phyloP scores from a whole-genome alignment of 2,888 invertebrate genomes.

The Tenthredo notha region DNA sequence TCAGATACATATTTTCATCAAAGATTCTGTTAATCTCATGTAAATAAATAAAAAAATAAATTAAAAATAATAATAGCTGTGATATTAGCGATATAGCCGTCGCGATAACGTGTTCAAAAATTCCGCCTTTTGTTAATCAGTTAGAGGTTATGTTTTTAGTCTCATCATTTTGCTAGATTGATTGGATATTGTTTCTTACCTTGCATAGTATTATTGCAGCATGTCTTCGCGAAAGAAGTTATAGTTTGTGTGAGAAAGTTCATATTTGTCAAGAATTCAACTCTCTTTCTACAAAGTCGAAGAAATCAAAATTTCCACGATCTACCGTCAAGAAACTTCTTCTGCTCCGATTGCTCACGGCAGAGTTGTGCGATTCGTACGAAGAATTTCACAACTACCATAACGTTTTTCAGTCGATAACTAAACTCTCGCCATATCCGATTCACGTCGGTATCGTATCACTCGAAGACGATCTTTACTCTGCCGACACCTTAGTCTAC shows the following conservation, averaged over 20 bases:
- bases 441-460: background rate
- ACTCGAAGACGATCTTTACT: background rate
- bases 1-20: background rate
- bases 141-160: constrained; percentile 22
- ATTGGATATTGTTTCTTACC: constrained; percentile 61
- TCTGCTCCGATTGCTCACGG: constrained; percentile 21
- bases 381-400: background rate
- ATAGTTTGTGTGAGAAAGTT: constrained; percentile 65
- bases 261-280: constrained; percentile 61
- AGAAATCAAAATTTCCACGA: background rate
- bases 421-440: background rate
- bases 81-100: background rate
- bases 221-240: constrained; percentile 61
- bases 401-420: constrained; percentile 1
- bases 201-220: constrained; percentile 63
- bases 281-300: background rate
- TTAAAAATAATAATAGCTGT: background rate
- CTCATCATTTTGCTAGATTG: background rate
- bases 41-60: background rate
- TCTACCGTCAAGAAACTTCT: background rate
- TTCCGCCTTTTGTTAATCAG: background rate
- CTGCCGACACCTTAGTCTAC: background rate
- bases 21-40: background rate
- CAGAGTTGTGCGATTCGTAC: background rate
- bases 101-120: background rate